phyloP scores from a whole-genome alignment of 2,888 invertebrate species.

The Drosophila lutescens region DNA sequence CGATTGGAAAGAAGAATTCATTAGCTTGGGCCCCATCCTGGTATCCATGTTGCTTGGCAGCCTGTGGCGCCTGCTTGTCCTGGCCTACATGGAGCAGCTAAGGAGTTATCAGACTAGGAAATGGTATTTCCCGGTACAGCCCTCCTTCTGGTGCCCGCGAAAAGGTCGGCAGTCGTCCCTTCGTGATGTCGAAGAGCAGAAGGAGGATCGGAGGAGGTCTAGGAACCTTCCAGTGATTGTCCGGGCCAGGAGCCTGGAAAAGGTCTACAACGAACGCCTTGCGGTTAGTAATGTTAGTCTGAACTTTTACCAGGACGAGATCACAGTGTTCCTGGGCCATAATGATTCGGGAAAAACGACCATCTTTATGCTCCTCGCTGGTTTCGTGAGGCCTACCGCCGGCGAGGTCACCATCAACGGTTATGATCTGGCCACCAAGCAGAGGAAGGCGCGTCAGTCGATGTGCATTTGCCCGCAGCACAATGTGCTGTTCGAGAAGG shows the following conservation, averaged over 20 bases:
- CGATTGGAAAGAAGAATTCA: conserved; percentile 86
- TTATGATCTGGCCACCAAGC: conserved; percentile 87
- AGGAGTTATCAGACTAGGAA: conserved; percentile 90
- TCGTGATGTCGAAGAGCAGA: conserved; percentile 3
- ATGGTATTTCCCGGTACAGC: conserved; percentile 90
- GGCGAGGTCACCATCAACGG: conserved; percentile 89
- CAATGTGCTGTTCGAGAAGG: conserved; percentile 91
- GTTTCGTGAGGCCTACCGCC: conserved; percentile 87
- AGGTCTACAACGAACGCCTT: conserved; percentile 85
- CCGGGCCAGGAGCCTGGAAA: conserved; percentile 86
- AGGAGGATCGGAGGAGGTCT: conserved; percentile 33
- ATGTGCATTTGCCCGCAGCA: conserved; percentile 93
- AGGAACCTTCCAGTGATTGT: conserved; percentile 82
- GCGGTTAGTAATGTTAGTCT: conserved; percentile 88
- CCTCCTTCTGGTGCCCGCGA: conserved; percentile 85
- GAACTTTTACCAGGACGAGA: conserved; percentile 93
- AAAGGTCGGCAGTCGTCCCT: not conserved
- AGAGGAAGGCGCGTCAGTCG: conserved; percentile 87
- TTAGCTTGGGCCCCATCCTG: conserved; percentile 88
- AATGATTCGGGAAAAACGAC: conserved; percentile 95
- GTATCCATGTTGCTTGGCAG: conserved; percentile 86
- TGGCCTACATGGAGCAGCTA: conserved; percentile 93
- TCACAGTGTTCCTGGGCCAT: conserved; percentile 91
- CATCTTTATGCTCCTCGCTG: conserved; percentile 95
- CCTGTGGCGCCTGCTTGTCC: conserved; percentile 87